Base-by-base conservation (phyloP, 37 sponge, comb jelly and placozoan genomes). In the Aphrocallistes beatrix region DNA sequence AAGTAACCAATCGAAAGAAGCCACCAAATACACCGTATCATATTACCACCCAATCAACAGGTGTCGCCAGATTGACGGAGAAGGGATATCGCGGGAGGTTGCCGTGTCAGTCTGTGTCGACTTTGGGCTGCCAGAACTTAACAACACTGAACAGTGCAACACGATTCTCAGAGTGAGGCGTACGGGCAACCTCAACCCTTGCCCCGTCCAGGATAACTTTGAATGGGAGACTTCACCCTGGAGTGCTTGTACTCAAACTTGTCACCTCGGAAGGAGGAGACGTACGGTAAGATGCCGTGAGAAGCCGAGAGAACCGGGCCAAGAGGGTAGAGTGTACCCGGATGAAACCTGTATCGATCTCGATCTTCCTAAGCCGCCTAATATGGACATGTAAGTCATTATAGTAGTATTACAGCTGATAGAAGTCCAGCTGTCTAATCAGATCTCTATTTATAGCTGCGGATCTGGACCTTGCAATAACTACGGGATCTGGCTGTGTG, bases 171-270 rank as follows among this genome's bases (percentile, higher is more conserved):
- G 75, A 30, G 75, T 60, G 10, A 60, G 75, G 34, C 75, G 75
- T 19, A 60, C 75, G 3, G 75, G 75, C 17, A 30, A 60, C 34
- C 21, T 60, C 17, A 3, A 3, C 34, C 75, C 75, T 60, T 60
- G 75, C 21, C 75, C 75, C n/a, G 75, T 60, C 34, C 75, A 19
- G 21, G 75, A 60, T 25, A 60, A 60, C 75, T 60, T 60, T 60
- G 21, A 6, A 6, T 60, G 10, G 6, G 75, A 60, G 75, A 60
- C 75, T 13, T 60, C 75, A 25, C 75, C 75, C 6, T 60, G 75
- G 75, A 60, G 75, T 28, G 75, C 75, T 60, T 60, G 75, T 13
- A 60, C 75, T 60, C 17, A 32, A 13, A 60, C 75, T 30, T 60
- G 75, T 30, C 75, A 60, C 34, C 3, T 3, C 10, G 75, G 75